Conservation (phyloP, 2,113 vertebrate genomes). For the Psilopogon haemacephalus region DNA sequence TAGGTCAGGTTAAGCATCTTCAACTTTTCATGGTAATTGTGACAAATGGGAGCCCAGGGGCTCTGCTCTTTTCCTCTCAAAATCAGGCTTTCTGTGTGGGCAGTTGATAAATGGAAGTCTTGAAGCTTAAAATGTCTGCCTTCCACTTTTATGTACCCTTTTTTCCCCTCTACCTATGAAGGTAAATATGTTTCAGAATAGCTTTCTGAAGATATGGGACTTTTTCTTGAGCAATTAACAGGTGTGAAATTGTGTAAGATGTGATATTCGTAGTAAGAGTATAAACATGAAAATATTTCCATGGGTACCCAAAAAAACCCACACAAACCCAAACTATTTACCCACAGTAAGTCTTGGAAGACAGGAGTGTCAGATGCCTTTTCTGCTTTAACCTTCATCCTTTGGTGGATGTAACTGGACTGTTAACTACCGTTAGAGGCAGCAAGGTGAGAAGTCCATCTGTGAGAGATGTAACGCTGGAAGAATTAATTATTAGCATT, state of each 20-base stretch:
- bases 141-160: background rate
- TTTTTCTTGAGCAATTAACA: background rate
- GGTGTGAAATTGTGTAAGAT: background rate
- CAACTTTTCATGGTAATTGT: constrained; percentile 12
- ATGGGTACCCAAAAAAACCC: background rate
- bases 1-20: background rate
- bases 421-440: background rate
- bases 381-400: background rate
- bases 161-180: background rate
- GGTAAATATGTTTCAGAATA: background rate
- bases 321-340: background rate
- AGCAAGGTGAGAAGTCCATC: background rate
- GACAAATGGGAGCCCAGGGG: constrained; percentile 23
- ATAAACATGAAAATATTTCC: background rate
- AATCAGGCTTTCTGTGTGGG: background rate
- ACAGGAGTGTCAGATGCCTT: background rate
- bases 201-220: background rate
- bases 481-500: background rate
- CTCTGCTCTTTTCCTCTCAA: background rate
- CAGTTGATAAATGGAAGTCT: constrained; percentile 13
- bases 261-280: background rate
- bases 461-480: background rate
- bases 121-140: background rate
- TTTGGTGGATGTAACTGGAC: background rate
- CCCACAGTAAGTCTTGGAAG: background rate